Evolutionary conservation across 1,140 invertebrate genomes (phyloP).

Genomic region (Zelostemma sp.): DNA sequence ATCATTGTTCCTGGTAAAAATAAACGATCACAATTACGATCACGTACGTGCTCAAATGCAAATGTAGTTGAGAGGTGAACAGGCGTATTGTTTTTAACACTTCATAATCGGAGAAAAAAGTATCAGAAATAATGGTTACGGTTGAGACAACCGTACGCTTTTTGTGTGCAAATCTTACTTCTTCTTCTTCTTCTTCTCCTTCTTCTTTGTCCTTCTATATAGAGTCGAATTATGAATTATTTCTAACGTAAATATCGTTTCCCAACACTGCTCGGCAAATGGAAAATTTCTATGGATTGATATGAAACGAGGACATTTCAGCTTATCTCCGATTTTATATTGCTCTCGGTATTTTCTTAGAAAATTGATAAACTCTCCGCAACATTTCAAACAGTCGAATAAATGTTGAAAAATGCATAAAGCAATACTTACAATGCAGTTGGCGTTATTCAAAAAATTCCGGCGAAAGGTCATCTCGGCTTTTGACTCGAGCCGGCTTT

Average conservation of each 20-base stretch:
- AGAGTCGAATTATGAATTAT: constrained; percentile 30
- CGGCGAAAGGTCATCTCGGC: neutral
- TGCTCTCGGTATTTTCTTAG: too few relatives aligned
- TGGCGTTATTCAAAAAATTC: neutral
- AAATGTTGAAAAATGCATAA: too few relatives aligned
- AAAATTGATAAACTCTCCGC: too few relatives aligned
- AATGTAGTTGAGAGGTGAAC: constrained; percentile 30
- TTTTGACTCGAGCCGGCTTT: constrained; percentile 9
- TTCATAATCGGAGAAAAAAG: constrained; percentile 26
- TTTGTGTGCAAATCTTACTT: constrained; percentile 21
- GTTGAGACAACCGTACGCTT: neutral
- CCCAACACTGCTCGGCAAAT: constrained; percentile 31
- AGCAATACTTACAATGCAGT: too few relatives aligned
- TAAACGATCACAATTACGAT: constrained; percentile 39
- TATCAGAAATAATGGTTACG: constrained; percentile 12
- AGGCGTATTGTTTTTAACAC: constrained; percentile 32
- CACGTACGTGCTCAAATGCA: constrained; percentile 38
- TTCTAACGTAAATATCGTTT: constrained; percentile 42
- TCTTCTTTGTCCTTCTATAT: constrained; percentile 1
- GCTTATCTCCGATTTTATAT: constrained; percentile 32
- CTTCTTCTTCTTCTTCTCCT: neutral
- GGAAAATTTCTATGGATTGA: constrained; percentile 48
- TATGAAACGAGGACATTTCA: constrained; percentile 42
- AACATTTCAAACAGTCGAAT: too few relatives aligned
- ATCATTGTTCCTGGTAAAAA: constrained; percentile 37